Evolutionary conservation across 2,797 vertebrate species (phyloP).

Genomic region (Aeoliscus strigatus): DNA sequence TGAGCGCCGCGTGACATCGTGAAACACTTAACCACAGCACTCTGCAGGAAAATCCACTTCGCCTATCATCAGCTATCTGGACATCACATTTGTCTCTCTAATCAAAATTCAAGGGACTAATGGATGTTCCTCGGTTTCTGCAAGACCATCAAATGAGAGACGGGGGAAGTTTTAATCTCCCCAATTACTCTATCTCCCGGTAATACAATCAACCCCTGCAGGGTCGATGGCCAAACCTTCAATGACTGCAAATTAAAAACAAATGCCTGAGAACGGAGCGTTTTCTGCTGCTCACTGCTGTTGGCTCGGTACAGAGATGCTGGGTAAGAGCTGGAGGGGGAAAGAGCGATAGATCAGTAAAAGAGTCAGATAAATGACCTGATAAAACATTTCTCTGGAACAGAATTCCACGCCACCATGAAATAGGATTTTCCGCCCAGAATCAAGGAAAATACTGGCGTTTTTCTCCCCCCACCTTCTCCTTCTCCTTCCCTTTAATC

Average conservation of each 20-base stretch:
- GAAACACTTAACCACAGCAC: conserved; percentile 38
- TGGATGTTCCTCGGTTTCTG: conserved; percentile 54
- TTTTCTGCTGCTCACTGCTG: conserved; percentile 25
- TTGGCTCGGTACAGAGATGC: conserved; percentile 14
- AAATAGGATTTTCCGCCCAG: conserved; percentile 75
- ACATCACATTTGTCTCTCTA: conserved; percentile 59
- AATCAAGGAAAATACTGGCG: conserved; percentile 45
- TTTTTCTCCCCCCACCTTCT: conserved; percentile 1
- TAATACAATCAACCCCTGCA: conserved; percentile 55
- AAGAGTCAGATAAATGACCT: conserved; percentile 49
- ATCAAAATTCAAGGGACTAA: conserved; percentile 56
- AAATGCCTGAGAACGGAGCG: conserved; percentile 45
- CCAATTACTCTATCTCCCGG: conserved; percentile 56
- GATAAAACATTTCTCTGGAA: conserved; percentile 59
- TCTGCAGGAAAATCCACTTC: conserved; percentile 38
- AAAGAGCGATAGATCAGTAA: conserved; percentile 16
- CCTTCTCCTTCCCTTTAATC: conserved; percentile 46
- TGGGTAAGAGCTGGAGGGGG: conserved; percentile 2
- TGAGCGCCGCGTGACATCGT: conserved; percentile 32
- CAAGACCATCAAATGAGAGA: conserved; percentile 54
- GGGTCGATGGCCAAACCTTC: conserved; percentile 39
- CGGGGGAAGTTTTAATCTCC: conserved; percentile 58
- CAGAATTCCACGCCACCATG: conserved; percentile 55
- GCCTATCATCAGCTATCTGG: conserved; percentile 56
- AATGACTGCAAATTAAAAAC: conserved; percentile 61